These are phyloP conservation scores for Poeciliopsis retropinna DNA, from an alignment of 2,113 vertebrate species.

Conservation along the genomic window DNA sequence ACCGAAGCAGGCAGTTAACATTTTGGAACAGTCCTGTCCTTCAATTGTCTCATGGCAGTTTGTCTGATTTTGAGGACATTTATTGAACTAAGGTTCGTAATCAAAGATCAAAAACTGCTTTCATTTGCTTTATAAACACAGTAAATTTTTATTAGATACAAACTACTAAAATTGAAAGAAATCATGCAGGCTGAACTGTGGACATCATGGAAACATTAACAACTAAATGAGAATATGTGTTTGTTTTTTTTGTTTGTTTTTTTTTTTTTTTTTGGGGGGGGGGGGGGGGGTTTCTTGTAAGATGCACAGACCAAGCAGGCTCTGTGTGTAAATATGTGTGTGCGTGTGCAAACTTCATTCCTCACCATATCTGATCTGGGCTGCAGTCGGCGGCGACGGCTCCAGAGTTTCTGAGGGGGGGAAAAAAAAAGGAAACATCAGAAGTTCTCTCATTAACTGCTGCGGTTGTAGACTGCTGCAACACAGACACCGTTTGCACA, in stretches of 20 bases:
- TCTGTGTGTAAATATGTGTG: neutral
- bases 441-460: slow-evolving; percentile 7
- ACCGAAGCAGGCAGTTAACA: neutral
- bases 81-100: neutral
- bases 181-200: neutral
- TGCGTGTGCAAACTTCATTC: neutral
- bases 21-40: neutral
- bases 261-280: too few species aligned
- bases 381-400: slow-evolving; percentile 48
- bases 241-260: neutral
- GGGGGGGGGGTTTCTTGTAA: too few species aligned
- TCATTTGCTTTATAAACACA: neutral
- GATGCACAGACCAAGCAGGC: neutral
- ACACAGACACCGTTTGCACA: neutral
- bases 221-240: neutral
- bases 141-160: neutral
- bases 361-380: slow-evolving; percentile 78
- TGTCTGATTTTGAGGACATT: slow-evolving; percentile 6
- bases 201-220: neutral
- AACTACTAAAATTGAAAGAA: neutral
- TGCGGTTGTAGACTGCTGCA: slow-evolving; percentile 7
- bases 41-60: too few species aligned
- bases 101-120: neutral
- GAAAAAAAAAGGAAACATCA: slow-evolving; percentile 9
- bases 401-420: slow-evolving; percentile 61